Conservation (phyloP, 1,140 invertebrate genomes). For the Ericerus pela region DNA sequence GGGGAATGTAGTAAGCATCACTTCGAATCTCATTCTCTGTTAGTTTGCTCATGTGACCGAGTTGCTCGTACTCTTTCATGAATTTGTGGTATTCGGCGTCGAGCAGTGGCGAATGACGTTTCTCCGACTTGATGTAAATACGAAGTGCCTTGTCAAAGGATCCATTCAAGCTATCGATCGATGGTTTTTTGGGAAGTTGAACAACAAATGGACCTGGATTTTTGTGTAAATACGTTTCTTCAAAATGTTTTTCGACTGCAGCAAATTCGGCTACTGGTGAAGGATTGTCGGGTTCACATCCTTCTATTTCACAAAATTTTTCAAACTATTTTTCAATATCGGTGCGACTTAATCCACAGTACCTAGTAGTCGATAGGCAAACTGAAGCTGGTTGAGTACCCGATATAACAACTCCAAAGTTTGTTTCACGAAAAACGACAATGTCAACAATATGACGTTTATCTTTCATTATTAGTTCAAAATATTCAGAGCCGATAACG, state of each 20-base stretch:
- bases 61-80: neutral
- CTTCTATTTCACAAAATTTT: neutral
- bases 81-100: neutral
- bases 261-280: too few species aligned
- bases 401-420: neutral
- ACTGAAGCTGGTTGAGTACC: too few species aligned
- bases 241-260: neutral
- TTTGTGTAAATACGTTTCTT: neutral
- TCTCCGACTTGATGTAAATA: neutral
- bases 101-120: neutral
- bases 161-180: neutral
- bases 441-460: neutral
- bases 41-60: neutral
- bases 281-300: neutral
- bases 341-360: neutral
- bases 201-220: neutral
- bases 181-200: neutral
- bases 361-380: too few species aligned
- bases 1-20: constrained; percentile 18
- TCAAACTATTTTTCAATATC: neutral
- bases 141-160: neutral
- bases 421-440: neutral
- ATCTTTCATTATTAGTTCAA: neutral
- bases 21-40: neutral
- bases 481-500: neutral